These are phyloP conservation scores for Spicauda simplicius DNA, from an alignment of 2,888 invertebrate genomes.

Conservation along the genomic window DNA sequence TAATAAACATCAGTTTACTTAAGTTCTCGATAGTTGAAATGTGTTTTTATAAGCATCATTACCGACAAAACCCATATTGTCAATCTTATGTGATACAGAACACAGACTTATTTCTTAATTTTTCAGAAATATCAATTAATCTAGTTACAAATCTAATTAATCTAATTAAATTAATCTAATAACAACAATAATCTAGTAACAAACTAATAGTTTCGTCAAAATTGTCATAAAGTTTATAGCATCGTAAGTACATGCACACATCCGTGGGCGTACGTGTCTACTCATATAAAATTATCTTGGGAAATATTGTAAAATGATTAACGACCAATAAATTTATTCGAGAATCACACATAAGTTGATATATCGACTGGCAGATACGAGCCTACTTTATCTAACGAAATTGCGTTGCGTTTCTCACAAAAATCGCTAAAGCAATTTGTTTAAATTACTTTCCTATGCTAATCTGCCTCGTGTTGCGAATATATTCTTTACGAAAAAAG, in stretches of 20 bases:
- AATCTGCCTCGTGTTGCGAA: slow-evolving; percentile 73
- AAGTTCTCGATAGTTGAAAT: too few relatives aligned
- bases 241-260: neutral
- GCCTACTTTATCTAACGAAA: slow-evolving; percentile 65
- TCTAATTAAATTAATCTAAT: too few relatives aligned
- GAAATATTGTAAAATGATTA: slow-evolving; percentile 50
- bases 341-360: slow-evolving; percentile 34
- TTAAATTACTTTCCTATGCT: slow-evolving; percentile 81
- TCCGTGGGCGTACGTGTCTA: neutral
- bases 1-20: too few relatives aligned
- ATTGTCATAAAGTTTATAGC: too few relatives aligned
- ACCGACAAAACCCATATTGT: too few relatives aligned
- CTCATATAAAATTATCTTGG: slow-evolving; percentile 22
- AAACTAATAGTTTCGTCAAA: too few relatives aligned
- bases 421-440: slow-evolving; percentile 79
- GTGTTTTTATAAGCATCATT: too few relatives aligned
- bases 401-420: slow-evolving; percentile 66
- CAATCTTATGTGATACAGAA: too few relatives aligned
- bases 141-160: too few relatives aligned
- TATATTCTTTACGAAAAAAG: slow-evolving; percentile 64
- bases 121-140: too few relatives aligned
- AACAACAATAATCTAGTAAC: too few relatives aligned
- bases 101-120: too few relatives aligned
- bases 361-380: slow-evolving; percentile 46
- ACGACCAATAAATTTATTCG: slow-evolving; percentile 36